Base-by-base conservation (phyloP, 2,113 vertebrate genomes). In the Furnarius figulus region DNA sequence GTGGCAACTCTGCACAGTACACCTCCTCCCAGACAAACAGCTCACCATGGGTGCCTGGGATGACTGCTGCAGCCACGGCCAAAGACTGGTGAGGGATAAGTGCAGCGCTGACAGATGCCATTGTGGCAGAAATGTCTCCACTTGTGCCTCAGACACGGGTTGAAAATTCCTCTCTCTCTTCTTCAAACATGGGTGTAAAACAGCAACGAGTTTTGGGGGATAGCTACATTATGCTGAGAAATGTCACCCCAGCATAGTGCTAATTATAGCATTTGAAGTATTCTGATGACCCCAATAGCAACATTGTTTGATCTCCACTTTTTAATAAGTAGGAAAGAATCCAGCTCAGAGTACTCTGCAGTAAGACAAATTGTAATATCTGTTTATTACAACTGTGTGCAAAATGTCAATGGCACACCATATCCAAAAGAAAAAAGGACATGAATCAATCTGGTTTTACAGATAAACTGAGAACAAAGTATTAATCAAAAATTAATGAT, bases 401-500 rank as follows among this genome's bases (percentile, higher is more conserved):
- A 50, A 70, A 74, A 53, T 44, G 14, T 52, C 75, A 77, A 7
- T n/a, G 80, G n/a, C 0, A 1, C 17, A 33, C n/a, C 4, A 12
- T n/a, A 71, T 23, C 12, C 12, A 33, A 21, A 16, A 67, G 47
- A 11, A 72, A 53, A 78, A 77, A 78, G 21, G 10, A n/a, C 14
- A 10, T 66, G 8, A 53, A 87, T 47, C 23, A 63, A 33, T 83
- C 30, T 74, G 39, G 10, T 71, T 12, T 89, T 62, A 52, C 20
- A 73, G 35, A 50, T 7, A 76, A 93, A 70, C 18, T 28, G 40
- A 77, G 55, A 93, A 63, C 33, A 88, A 88, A 88, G 18, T 56
- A 90, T 78, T 71, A 89, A 87, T 86, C 1, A 86, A 89, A 93
- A 91, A 80, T 58, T 87, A 93, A 89, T 93, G 67, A 95, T 75